Evolutionary conservation across 2,113 vertebrate species (phyloP).

Genomic region (Pelecanoides urinatrix): DNA sequence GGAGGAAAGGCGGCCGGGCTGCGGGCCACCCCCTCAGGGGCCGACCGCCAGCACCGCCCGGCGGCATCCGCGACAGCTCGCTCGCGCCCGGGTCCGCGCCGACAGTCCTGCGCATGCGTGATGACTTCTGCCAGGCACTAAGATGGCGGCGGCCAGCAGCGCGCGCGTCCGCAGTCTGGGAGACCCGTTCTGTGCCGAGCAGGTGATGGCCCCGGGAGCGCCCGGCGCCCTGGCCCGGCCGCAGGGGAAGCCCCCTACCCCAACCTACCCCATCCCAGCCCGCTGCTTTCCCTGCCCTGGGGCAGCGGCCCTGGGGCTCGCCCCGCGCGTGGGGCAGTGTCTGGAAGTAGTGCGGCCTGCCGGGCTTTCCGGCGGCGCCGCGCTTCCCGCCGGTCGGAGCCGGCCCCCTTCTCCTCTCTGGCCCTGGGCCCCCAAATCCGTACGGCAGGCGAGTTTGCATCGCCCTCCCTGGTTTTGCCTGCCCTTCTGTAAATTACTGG

Average conservation of each 20-base stretch:
- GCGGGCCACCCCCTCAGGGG: neutral
- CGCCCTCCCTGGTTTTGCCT: accelerated
- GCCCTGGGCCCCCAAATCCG: accelerated
- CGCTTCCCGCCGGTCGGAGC: neutral
- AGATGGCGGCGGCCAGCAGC: neutral
- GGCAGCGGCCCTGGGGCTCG: neutral
- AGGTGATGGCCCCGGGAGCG: neutral
- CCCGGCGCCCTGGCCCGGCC: too few relatives aligned
- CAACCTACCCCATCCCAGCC: too few relatives aligned
- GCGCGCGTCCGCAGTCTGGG: accelerated
- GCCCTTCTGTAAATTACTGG: accelerated
- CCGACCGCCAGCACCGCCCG: neutral
- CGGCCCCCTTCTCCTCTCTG: too few relatives aligned
- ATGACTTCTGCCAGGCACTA: accelerated
- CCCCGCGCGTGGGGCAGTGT: accelerated
- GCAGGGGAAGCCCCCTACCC: accelerated
- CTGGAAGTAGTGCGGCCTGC: neutral
- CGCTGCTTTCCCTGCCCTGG: accelerated
- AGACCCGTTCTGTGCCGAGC: accelerated
- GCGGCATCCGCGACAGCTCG: accelerated
- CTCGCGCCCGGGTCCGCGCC: accelerated
- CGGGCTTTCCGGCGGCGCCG: too few relatives aligned
- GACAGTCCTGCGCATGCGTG: neutral
- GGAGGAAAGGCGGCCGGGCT: accelerated
- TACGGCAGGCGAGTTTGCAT: accelerated